Evolutionary conservation across 2,797 vertebrate species (phyloP).

Genomic region (Notolabrus celidotus): DNA sequence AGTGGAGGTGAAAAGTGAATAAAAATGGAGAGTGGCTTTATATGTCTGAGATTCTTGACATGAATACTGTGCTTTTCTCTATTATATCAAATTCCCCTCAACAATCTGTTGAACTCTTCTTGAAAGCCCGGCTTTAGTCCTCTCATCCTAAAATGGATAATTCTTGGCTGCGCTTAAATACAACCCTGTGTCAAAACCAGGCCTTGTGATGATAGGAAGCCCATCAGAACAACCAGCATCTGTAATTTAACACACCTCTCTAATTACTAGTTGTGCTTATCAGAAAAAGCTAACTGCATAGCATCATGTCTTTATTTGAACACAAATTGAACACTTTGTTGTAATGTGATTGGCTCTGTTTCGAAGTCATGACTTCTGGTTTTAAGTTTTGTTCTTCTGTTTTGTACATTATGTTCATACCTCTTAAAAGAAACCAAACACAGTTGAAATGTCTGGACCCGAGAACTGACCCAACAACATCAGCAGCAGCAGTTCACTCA

Average conservation of each 20-base stretch:
- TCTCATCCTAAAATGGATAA: not conserved
- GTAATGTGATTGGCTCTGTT: not conserved
- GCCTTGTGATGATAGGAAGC: not conserved
- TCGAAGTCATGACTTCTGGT: not conserved
- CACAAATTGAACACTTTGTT: not conserved
- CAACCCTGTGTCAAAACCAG: not conserved
- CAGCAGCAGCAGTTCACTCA: constrained; percentile 35
- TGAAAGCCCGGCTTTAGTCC: not conserved
- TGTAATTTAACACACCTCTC: not conserved
- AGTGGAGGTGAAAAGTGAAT: not conserved
- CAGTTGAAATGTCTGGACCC: not conserved
- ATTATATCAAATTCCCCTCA: not conserved
- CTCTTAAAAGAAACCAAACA: not conserved
- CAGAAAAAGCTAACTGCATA: not conserved
- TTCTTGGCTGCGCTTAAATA: not conserved
- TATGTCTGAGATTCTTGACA: no score
- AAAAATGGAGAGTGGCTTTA: no score
- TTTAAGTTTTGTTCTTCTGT: no score
- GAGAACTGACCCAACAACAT: constrained; percentile 18
- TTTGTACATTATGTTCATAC: no score
- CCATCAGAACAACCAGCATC: not conserved
- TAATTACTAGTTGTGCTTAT: not conserved
- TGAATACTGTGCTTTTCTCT: not conserved
- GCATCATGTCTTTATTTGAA: not conserved
- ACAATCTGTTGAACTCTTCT: not conserved